Base-by-base conservation (phyloP, 2,888 invertebrate genomes). In the Keiferia lycopersicella region DNA sequence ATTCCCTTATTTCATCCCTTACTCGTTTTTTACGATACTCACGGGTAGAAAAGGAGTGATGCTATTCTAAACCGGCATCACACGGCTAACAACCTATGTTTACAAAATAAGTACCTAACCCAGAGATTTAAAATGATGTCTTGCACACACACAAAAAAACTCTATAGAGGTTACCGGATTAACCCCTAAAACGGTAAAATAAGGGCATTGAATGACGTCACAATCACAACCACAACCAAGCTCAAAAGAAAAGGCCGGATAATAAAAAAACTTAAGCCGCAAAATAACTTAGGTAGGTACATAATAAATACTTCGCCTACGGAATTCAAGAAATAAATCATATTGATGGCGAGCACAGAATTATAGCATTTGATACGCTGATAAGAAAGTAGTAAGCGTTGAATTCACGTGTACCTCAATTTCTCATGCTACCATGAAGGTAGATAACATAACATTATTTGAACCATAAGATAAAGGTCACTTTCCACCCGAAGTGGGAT, bases 401-500 rank as follows among this genome's bases (percentile, higher is more conserved):
- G 41, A 48, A 30, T 61, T 61, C 61, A 61, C 61, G 61, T 61
- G 61, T 45, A 60, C 61, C 61, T 41, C 20, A 60, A 45, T 45
- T 61, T 34, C 50, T 61, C 16, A 39, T 26, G 45, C 26, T n/a
- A 30, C 30, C 58, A 10, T 48, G 61, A 34, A 61, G 50, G 50
- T 61, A 50, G 50, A 50, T 61, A 50, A 48, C 22, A 26, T 14
- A 16, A 34, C 3, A n/a, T 34, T 30, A 16, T n/a, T 6, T 12
- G 1, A 51, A 1, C 10, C 16, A n/a, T 8, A 18, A 56, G 4
- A 34, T 16, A 8, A 34, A 34, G 12, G n/a, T 18, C 8, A 22
- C 45, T n/a, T n/a, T 45, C 20, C 51, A 51, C 12, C 51, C 18
- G 12, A 51, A 51, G 7, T 51, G 20, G 51, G 51, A 18, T 20